Base-by-base conservation (phyloP, 2,888 invertebrate species). In the Tenthredo scrophulariae region DNA sequence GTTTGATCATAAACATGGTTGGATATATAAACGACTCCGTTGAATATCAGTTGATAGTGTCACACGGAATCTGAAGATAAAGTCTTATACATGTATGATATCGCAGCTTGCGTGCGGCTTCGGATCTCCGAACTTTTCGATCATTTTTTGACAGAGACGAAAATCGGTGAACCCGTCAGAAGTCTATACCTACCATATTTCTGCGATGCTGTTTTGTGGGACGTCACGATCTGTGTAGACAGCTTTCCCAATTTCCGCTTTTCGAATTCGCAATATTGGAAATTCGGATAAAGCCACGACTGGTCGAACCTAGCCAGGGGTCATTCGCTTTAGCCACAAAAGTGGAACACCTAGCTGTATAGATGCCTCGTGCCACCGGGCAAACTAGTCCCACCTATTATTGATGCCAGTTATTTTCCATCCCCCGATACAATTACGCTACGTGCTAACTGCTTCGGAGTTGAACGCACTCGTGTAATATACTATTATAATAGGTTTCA, bases 171-270 rank as follows among this genome's bases (percentile, higher is more conserved):
- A 18, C 33, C 29, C 6, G 33, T 18, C 18, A 18, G 18, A 26
- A 67, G 29, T 33, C 18, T 67, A 2, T 33, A 33, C 18, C 18
- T 33, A 33, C 18, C 18, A 18, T 67, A 33, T 74, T 74, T 74
- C 22, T 2, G 43, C 9, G 40, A 74, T 43, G 15, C 22, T 72
- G 9, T 77, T 74, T 40, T n/a, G 6, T 9, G 29, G 40, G 40
- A 26, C 33, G 33, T 13, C 50, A 40, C 77, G 26, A 80, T n/a
- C 50, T 87, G 90, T 90, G 65, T 88, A 90, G 90, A 92, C 89
- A 93, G 91, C 10, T 93, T 92, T n/a, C 93, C 90, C 37, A 80
- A 62, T 58, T 80, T 62, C 22, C n/a, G 37, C 2, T 15, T 10
- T 62, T 22, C 40, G 29, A 80, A 80, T 80, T 58, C 22, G 80